Conservation (phyloP, 2,113 vertebrate genomes). For the Lophius piscatorius region DNA sequence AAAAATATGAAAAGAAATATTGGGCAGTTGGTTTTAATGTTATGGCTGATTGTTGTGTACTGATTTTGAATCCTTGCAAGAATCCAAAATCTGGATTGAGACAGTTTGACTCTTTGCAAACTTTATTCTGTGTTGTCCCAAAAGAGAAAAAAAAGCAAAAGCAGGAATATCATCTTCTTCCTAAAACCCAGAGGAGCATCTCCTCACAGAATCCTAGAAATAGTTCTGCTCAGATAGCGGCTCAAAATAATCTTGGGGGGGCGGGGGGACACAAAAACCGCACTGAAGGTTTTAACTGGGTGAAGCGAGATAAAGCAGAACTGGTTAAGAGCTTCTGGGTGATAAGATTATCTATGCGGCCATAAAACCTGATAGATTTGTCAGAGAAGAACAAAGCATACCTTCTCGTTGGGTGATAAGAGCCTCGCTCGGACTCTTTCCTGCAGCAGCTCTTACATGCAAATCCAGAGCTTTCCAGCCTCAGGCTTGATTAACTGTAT, state of each 20-base stretch:
- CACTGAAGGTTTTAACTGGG: conserved; percentile 23
- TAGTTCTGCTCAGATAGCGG: background rate
- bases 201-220: too few relatives aligned
- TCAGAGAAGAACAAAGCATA: conserved; percentile 71
- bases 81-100: too few relatives aligned
- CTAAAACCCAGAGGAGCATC: too few relatives aligned
- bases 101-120: too few relatives aligned
- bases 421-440: conserved; percentile 48
- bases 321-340: conserved; percentile 49
- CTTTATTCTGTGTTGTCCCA: too few relatives aligned
- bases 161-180: too few relatives aligned
- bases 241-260: background rate
- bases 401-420: conserved; percentile 59
- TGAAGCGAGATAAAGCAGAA: conserved; percentile 49
- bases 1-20: too few relatives aligned
- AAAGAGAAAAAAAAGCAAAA: too few relatives aligned
- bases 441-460: conserved; percentile 55
- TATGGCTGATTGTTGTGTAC: too few relatives aligned
- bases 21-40: too few relatives aligned
- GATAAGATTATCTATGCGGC: conserved; percentile 70
- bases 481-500: conserved; percentile 63
- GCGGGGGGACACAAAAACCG: background rate
- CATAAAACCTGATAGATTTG: conserved; percentile 76
- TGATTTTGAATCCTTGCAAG: too few relatives aligned
- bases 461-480: conserved; percentile 50